These are phyloP conservation scores for Isurus oxyrinchus DNA, from an alignment of 2,113 vertebrate genomes.

Conservation along the genomic window DNA sequence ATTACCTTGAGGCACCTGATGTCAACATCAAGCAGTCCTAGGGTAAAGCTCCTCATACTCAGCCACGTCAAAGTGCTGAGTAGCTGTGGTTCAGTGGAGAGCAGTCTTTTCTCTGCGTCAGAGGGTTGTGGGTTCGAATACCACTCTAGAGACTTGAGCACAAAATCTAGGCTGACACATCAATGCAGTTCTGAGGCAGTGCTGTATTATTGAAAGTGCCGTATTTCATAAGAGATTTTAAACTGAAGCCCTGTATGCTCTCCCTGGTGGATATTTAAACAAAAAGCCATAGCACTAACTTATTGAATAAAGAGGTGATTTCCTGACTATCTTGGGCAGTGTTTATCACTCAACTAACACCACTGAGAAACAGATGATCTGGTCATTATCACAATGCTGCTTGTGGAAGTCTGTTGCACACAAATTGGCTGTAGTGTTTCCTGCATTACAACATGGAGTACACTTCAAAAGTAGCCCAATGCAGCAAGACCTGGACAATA, in stretches of 20 bases:
- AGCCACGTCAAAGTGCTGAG: too few species aligned
- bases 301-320: background rate
- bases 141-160: background rate
- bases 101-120: background rate
- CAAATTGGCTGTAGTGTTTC: background rate
- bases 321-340: background rate
- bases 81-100: background rate
- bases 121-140: background rate
- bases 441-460: background rate
- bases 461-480: background rate
- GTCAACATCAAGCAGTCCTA: background rate
- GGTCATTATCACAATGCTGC: background rate
- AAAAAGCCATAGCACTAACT: background rate
- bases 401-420: background rate
- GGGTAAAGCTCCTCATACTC: background rate
- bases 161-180: background rate
- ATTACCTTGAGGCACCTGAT: background rate
- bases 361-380: background rate
- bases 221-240: background rate
- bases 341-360: background rate
- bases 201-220: background rate
- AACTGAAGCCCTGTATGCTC: background rate
- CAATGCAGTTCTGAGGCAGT: background rate
- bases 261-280: background rate
- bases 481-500: background rate